A percentile compares a stretch with the other conserved stretches of the same genome.
phyloP scores from a whole-genome alignment of 2,888 invertebrate genomes.

The Papilio elwesi region DNA sequence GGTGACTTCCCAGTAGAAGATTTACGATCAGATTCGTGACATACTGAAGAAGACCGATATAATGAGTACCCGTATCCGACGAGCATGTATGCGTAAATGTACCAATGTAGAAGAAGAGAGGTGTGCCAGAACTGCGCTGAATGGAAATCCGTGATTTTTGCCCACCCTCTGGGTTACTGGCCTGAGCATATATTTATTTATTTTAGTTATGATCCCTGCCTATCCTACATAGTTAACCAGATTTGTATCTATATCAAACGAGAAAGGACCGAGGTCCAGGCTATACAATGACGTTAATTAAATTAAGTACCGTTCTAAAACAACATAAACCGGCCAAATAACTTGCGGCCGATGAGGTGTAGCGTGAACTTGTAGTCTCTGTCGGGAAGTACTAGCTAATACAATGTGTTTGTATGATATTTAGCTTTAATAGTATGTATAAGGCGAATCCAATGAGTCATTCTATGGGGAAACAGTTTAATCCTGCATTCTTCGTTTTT shows the following conservation, averaged over 20 bases:
- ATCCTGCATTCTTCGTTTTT: conserved; percentile 26
- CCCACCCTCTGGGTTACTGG: too few relatives aligned
- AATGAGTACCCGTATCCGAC: too few relatives aligned
- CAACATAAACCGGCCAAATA: conserved; percentile 32
- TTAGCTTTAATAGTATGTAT: conserved; percentile 36
- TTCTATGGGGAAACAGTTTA: conserved; percentile 34
- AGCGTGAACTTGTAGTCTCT: conserved; percentile 22
- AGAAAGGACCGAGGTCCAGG: not conserved
- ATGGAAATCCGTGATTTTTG: too few relatives aligned
- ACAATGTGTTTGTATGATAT: conserved; percentile 40
- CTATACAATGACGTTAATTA: not conserved
- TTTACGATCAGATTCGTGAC: too few relatives aligned
- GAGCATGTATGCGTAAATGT: too few relatives aligned
- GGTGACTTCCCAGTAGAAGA: too few relatives aligned
- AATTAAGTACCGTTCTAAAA: conserved; percentile 22
- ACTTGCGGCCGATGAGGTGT: conserved; percentile 28
- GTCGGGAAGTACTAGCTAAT: not conserved
- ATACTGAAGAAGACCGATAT: too few relatives aligned
- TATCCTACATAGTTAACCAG: too few relatives aligned
- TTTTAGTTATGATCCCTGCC: too few relatives aligned
- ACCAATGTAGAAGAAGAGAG: too few relatives aligned
- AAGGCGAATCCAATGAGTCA: conserved; percentile 37
- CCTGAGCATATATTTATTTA: too few relatives aligned
- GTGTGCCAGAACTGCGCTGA: too few relatives aligned
- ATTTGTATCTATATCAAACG: not conserved